phyloP scores from a whole-genome alignment of 2,797 vertebrate genomes.

The Mallotus villosus region DNA sequence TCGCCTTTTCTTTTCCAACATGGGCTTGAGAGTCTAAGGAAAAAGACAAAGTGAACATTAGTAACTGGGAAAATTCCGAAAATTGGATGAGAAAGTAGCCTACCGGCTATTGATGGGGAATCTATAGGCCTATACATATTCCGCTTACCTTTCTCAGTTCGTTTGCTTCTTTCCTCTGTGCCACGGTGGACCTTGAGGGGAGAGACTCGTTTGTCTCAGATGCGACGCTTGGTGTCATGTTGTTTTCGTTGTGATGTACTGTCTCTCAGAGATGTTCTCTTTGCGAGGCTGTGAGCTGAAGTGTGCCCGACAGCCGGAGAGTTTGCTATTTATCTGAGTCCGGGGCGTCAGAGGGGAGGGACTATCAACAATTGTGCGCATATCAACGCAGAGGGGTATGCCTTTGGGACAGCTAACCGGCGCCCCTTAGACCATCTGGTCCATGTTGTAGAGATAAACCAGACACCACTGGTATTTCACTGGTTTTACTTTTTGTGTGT shows the following conservation, averaged over 20 bases:
- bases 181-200: conserved; percentile 69
- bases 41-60: conserved; percentile 28
- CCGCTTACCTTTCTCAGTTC: conserved; percentile 85
- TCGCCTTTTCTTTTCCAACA: conserved; percentile 81
- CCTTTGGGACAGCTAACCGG: conserved; percentile 49
- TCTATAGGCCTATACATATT: background rate
- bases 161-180: conserved; percentile 77
- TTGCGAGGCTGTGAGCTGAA: conserved; percentile 45
- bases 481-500: background rate
- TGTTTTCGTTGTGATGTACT: conserved; percentile 48
- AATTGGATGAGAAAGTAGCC: background rate
- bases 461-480: conserved; percentile 27
- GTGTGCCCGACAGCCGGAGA: conserved; percentile 36
- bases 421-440: conserved; percentile 69
- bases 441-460: conserved; percentile 12
- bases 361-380: conserved; percentile 41
- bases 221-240: conserved; percentile 70
- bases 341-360: conserved; percentile 68
- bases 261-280: conserved; percentile 21
- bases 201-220: conserved; percentile 53
- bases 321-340: conserved; percentile 69
- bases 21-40: conserved; percentile 78
- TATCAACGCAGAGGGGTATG: conserved; percentile 31
- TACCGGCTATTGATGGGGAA: background rate
- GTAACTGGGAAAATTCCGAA: conserved; percentile 3